Percentiles rank a stretch among this genome's conserved stretches.
Evolutionary conservation across 2,113 vertebrate genomes (phyloP).

Genomic region (Heptranchias perlo): DNA sequence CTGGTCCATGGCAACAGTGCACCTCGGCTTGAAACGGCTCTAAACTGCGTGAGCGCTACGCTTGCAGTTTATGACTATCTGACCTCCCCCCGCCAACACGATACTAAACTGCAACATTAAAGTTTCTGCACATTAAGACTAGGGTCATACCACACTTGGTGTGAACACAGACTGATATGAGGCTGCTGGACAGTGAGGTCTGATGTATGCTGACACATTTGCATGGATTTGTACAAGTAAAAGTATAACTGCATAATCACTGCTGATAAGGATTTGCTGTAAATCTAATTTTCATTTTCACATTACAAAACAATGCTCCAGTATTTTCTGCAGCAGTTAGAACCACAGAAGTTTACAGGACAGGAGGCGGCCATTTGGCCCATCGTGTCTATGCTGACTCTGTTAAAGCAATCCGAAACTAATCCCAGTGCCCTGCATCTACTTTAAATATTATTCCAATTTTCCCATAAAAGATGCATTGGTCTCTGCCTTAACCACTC

Average conservation of each 20-base stretch:
- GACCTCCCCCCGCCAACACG: not conserved
- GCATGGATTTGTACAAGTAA: not conserved
- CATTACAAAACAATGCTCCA: too few relatives aligned
- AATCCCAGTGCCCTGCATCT: too few relatives aligned
- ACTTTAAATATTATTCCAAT: too few relatives aligned
- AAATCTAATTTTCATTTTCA: too few relatives aligned
- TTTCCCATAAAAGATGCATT: too few relatives aligned
- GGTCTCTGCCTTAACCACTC: too few relatives aligned
- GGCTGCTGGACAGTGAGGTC: not conserved
- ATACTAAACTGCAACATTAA: not conserved
- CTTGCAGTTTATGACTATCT: not conserved
- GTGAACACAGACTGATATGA: not conserved
- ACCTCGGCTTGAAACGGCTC: not conserved
- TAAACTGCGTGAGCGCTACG: not conserved
- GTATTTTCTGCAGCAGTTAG: too few relatives aligned
- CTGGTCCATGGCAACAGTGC: not conserved
- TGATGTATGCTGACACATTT: not conserved
- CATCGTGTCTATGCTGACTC: too few relatives aligned
- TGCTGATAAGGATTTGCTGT: not conserved
- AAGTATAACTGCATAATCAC: not conserved
- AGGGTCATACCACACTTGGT: not conserved
- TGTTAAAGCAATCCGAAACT: too few relatives aligned
- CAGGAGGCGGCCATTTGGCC: too few relatives aligned
- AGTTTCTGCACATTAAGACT: not conserved
- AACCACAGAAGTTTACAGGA: too few relatives aligned